Conservation (phyloP, 2,888 invertebrate genomes). For the Heteropelma amictum region DNA sequence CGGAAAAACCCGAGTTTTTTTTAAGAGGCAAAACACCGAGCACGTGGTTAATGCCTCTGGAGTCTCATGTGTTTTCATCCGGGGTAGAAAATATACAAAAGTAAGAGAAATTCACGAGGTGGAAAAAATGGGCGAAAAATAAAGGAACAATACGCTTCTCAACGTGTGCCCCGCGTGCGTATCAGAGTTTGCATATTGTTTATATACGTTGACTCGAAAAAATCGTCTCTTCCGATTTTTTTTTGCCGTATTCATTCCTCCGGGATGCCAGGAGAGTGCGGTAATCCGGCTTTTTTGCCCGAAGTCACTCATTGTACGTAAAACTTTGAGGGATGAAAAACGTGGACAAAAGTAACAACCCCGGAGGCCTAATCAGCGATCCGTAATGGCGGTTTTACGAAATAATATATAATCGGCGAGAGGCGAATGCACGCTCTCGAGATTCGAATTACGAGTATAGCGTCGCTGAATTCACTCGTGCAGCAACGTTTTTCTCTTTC, state of each 20-base stretch:
- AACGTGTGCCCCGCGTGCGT: conserved; percentile 48
- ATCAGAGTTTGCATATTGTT: conserved; percentile 12
- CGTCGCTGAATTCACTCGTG: background rate
- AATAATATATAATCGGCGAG: conserved; percentile 29
- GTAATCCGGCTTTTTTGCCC: conserved; percentile 3
- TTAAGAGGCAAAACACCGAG: background rate
- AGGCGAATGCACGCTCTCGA: conserved; percentile 6
- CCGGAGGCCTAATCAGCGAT: conserved; percentile 49
- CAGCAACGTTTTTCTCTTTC: background rate
- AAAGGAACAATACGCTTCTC: conserved; percentile 10
- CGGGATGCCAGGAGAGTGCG: conserved; percentile 37
- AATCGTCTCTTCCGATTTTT: conserved; percentile 41
- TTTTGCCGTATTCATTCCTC: conserved; percentile 44
- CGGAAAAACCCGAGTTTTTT: background rate
- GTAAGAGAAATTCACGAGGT: conserved; percentile 47
- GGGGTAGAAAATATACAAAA: conserved; percentile 22
- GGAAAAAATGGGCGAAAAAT: conserved; percentile 35
- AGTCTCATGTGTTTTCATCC: conserved; percentile 34
- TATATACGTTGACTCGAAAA: conserved; percentile 12
- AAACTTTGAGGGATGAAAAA: conserved; percentile 1
- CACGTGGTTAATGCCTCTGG: conserved; percentile 33
- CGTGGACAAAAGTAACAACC: too few species aligned
- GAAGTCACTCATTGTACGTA: background rate
- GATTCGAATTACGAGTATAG: conserved; percentile 33
- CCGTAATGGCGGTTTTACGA: conserved; percentile 56